Evolutionary conservation across 35 echinoderm and acorn worm genomes (phyloP).

Genomic region (Acanthaster planci): DNA sequence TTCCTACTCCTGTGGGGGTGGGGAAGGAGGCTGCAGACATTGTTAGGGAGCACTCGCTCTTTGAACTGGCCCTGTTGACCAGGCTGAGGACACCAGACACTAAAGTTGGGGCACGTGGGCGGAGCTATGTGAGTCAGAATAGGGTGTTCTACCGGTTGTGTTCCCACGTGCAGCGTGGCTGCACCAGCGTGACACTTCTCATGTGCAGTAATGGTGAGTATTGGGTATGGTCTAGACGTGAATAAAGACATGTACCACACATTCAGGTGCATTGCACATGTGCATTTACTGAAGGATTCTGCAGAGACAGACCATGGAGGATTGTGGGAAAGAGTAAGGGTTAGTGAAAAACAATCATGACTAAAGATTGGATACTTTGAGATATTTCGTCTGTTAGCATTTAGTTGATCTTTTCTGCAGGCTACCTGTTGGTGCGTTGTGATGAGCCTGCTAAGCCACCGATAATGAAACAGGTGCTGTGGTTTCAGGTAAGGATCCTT

Average conservation of each 20-base stretch:
- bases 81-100: conserved; percentile 26
- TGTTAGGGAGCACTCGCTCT: conserved; percentile 37
- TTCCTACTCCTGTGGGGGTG: background rate
- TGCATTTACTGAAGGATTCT: too few relatives aligned
- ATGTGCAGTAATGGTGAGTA: conserved; percentile 59
- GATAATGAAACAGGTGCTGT: background rate
- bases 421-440: conserved; percentile 11
- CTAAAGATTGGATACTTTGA: too few relatives aligned
- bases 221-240: too few relatives aligned
- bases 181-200: conserved; percentile 36
- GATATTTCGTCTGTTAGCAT: too few relatives aligned
- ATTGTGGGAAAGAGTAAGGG: too few relatives aligned
- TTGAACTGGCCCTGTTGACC: conserved; percentile 45
- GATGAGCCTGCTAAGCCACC: background rate
- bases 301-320: too few relatives aligned
- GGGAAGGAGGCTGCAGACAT: background rate
- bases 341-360: too few relatives aligned
- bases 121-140: conserved; percentile 41
- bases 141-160: conserved; percentile 21
- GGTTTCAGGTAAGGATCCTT: background rate
- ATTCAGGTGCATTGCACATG: too few relatives aligned
- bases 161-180: conserved; percentile 34
- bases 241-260: too few relatives aligned
- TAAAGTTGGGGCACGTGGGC: background rate
- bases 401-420: background rate